Base-by-base conservation (phyloP, 2,888 invertebrate genomes). In the Odontocerum albicorne region DNA sequence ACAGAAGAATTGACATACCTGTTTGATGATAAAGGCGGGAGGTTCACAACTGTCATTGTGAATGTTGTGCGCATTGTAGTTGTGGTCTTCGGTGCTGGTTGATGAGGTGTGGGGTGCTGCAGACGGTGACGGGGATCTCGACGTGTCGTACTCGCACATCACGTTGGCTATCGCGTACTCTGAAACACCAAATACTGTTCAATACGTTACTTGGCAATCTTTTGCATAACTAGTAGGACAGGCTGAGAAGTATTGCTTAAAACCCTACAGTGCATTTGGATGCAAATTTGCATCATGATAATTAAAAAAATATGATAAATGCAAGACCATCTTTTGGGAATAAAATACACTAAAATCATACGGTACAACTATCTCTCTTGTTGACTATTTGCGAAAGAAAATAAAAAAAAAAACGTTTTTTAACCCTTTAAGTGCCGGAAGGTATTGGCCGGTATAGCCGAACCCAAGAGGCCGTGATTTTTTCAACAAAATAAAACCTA, bases 121-220 rank as follows among this genome's bases (percentile, higher is more conserved):
- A 52, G 72, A 32, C 59, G 75, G 72, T 0, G 72, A 71, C 1
- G 60, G 69, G 65, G 53, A 75, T 71, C 68, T 61, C 40, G 62
- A 59, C 2, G 60, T 72, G 58, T 82, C 84, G 66, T 84, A 84
- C 62, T 83, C 83, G 62, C 84, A 84, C 60, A 82, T 82, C 49
- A 84, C 84, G 68, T 84, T 84, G 17, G 83, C 82, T 64, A 84
- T 83, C 39, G 84, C 81, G 64, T 72, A 77, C 40, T 76, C 77
- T 69, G 71, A 42, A 13, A 57, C 15, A 38, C n/a, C n/a, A n/a
- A n/a, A n/a, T n/a, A n/a, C n/a, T n/a, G n/a, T n/a, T n/a, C 17
- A 38, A n/a, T 15, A 13, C 10, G 12, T 33, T n/a, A 33, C 12
- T 15, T 35, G 16, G 10, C 12, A 12, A 13, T 15, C 7, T n/a